phyloP scores from a whole-genome alignment of 2,113 vertebrate genomes.

The Nothoprocta perdicaria region DNA sequence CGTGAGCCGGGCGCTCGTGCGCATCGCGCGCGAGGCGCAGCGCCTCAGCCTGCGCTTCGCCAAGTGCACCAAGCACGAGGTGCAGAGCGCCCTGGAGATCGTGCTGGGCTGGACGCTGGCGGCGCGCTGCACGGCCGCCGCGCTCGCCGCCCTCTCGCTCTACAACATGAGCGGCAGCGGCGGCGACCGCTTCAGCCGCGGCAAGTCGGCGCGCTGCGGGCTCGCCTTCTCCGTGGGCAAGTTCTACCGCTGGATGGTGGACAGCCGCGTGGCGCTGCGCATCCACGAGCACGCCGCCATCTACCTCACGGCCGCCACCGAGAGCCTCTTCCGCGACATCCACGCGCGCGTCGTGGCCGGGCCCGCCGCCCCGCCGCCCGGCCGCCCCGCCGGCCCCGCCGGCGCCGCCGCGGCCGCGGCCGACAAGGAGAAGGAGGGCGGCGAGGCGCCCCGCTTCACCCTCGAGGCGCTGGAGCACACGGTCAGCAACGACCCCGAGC shows the following conservation, averaged over 20 bases:
- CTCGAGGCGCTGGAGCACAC: conserved; percentile 91
- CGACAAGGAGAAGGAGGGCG: conserved; percentile 63
- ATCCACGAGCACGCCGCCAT: conserved; percentile 97
- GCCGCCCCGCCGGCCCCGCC: conserved; percentile 15
- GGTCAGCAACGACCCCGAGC: conserved; percentile 89
- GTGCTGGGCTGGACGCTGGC: conserved; percentile 91
- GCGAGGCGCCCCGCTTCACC: conserved; percentile 85
- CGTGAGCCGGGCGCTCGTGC: conserved; percentile 89
- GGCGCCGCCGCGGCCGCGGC: neutral
- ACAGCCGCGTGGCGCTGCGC: conserved; percentile 90
- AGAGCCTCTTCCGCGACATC: conserved; percentile 93
- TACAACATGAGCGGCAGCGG: conserved; percentile 96
- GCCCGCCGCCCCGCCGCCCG: conserved; percentile 44
- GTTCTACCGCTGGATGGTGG: conserved; percentile 98
- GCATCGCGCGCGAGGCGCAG: conserved; percentile 92
- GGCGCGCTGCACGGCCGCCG: conserved; percentile 87
- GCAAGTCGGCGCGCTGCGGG: conserved; percentile 92
- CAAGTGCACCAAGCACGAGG: conserved; percentile 95
- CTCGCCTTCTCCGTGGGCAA: conserved; percentile 93
- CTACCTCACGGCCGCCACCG: conserved; percentile 93
- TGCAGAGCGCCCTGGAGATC: conserved; percentile 93
- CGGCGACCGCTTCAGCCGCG: conserved; percentile 92
- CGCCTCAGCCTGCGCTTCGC: conserved; percentile 94
- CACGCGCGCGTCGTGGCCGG: conserved; percentile 81
- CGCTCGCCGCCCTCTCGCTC: conserved; percentile 90